These are phyloP conservation scores for Arion vulgaris DNA, from an alignment of 1,140 invertebrate genomes.

Conservation along the genomic window DNA sequence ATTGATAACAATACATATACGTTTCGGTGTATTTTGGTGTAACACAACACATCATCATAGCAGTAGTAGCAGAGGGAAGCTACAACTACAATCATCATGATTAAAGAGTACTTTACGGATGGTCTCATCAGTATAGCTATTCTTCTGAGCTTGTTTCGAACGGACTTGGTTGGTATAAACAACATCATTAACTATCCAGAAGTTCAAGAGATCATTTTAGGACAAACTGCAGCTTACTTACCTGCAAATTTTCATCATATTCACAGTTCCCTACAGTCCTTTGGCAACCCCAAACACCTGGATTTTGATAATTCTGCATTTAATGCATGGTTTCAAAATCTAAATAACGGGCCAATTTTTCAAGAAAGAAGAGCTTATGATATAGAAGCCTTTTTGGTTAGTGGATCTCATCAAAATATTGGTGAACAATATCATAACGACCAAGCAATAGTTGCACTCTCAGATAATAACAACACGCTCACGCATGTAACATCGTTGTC, in stretches of 20 bases:
- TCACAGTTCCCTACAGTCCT: constrained; percentile 69
- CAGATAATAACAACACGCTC: constrained; percentile 3
- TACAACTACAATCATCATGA: constrained; percentile 48
- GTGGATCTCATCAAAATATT: constrained; percentile 29
- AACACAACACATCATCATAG: no score
- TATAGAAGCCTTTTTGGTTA: constrained; percentile 77
- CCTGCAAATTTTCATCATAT: constrained; percentile 70
- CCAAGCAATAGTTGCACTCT: constrained; percentile 5
- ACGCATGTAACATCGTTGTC: not conserved
- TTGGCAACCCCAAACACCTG: constrained; percentile 82
- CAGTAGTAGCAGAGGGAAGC: not conserved
- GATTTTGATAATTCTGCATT: constrained; percentile 73
- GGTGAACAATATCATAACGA: not conserved
- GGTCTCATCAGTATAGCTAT: constrained; percentile 85
- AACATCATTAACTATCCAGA: constrained; percentile 73
- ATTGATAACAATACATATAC: no score
- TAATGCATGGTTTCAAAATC: constrained; percentile 80
- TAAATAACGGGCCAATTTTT: constrained; percentile 80
- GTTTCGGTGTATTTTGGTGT: no score
- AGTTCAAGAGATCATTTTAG: constrained; percentile 69
- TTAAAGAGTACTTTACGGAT: constrained; percentile 74
- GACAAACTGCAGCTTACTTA: constrained; percentile 69
- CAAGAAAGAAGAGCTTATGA: constrained; percentile 60
- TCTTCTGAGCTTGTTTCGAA: constrained; percentile 82
- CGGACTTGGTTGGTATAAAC: constrained; percentile 80